Base-by-base conservation (phyloP, 2,113 vertebrate genomes). In the Brachypodius melanocephalos region DNA sequence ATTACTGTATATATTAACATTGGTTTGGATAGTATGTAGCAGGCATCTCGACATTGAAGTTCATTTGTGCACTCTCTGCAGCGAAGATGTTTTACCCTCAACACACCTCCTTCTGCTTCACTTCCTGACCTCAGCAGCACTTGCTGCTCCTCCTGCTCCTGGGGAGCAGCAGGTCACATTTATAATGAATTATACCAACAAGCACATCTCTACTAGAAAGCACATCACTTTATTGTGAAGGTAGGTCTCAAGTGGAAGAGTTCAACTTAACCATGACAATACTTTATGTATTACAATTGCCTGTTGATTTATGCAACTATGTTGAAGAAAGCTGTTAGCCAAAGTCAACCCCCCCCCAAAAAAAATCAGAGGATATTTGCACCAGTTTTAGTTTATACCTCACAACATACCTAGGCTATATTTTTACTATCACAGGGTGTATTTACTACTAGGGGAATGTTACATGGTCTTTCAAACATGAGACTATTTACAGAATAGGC, bases 191-290 rank as follows among this genome's bases (percentile, higher is more conserved):
- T 98, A 97, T 98, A 97, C 97, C 97, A 97, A 98, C 96, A 97
- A 98, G 98, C 97, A 98, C 97, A 79, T 95, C 97, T 98, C 97
- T 98, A 98, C 96, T 98, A 98, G 97, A 98, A 98, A 98, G 98
- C 98, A 98, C 97, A 98, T 97, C 97, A 98, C 98, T 98, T 98
- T 98, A 98, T 98, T 98, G 97, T 97, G 97, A 98, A 98, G 97
- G 97, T 98, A 98, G 97, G 97, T 98, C 97, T 98, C 96, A 88
- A 97, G 97, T 97, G 97, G 97, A 98, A 98, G 98, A 98, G 97
- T 98, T 98, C 97, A 97, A 97, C 96, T 97, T 96, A 97, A 91
- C 98, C 97, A 97, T 97, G 97, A 98, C 97, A 98, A 96, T 97
- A 97, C 92, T 98, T 82, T 6, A 97, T 97, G 96, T 97, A 97